Evolutionary conservation across 1,140 invertebrate species (phyloP).

Genomic region (Cherax destructor): DNA sequence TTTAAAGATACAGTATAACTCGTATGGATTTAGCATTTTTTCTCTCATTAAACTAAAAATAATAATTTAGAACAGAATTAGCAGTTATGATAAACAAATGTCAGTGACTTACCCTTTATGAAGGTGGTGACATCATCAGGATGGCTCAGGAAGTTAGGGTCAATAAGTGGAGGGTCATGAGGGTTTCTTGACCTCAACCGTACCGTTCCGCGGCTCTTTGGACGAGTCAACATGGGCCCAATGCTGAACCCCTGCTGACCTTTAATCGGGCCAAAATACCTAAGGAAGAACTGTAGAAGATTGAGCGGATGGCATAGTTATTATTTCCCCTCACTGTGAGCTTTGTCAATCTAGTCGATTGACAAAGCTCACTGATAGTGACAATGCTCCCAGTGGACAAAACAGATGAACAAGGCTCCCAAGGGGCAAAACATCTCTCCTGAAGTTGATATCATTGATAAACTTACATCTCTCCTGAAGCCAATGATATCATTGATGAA

Average conservation of each 20-base stretch:
- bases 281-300: neutral
- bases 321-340: neutral
- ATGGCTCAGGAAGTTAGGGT: constrained; percentile 81
- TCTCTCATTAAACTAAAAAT: no score
- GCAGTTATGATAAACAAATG: no score
- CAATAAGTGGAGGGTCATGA: constrained; percentile 84
- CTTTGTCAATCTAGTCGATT: no score
- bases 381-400: no score
- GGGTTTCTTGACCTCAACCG: constrained; percentile 83
- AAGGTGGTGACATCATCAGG: constrained; percentile 74
- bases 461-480: constrained; percentile 27
- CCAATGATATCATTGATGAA: constrained; percentile 25
- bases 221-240: constrained; percentile 82
- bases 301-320: neutral
- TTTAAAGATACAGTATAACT: no score
- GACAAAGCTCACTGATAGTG: no score
- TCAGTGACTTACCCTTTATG: neutral
- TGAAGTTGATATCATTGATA: no score
- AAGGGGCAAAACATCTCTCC: no score
- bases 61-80: no score
- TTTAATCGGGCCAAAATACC: neutral
- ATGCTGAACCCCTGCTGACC: constrained; percentile 43
- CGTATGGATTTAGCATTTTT: no score
- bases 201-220: constrained; percentile 84
- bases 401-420: no score